A percentile compares a stretch with the other conserved stretches of the same genome.
These are phyloP conservation scores for Pogonophryne albipinna DNA, from an alignment of 2,797 vertebrate genomes.

Conservation along the genomic window DNA sequence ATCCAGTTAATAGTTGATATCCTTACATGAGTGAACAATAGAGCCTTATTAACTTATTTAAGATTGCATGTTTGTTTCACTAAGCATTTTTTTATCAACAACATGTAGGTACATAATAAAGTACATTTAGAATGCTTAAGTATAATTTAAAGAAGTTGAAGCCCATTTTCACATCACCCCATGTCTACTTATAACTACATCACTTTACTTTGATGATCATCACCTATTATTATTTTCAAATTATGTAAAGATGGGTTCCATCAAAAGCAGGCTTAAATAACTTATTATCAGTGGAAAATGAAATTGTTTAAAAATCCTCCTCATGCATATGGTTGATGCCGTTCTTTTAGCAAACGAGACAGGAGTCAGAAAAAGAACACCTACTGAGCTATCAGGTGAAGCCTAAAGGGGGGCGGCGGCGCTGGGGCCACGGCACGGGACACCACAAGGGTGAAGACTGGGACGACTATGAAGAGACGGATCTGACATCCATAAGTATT, in stretches of 20 bases:
- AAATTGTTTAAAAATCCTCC: background rate
- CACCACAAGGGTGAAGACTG: slow-evolving; percentile 89
- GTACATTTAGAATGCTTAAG: no score
- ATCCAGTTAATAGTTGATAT: no score
- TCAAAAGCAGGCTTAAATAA: background rate
- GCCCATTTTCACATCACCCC: background rate
- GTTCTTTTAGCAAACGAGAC: slow-evolving; percentile 61
- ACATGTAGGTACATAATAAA: no score
- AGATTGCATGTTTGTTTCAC: no score
- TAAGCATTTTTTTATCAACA: no score
- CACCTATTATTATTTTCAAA: background rate
- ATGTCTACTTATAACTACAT: no score
- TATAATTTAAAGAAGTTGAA: no score
- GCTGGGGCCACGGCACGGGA: slow-evolving; percentile 90
- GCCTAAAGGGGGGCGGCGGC: slow-evolving; percentile 86
- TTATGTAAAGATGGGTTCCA: background rate
- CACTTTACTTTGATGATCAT: background rate
- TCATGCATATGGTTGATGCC: background rate
- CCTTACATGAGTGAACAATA: no score
- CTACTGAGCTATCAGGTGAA: slow-evolving; percentile 83
- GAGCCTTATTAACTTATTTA: no score
- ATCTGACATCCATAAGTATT: slow-evolving; percentile 79
- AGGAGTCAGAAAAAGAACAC: slow-evolving; percentile 84
- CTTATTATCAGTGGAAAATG: background rate
- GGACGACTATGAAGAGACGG: slow-evolving; percentile 89